Base-by-base conservation (phyloP, 2,797 vertebrate species). In the Liparis tanakae region DNA sequence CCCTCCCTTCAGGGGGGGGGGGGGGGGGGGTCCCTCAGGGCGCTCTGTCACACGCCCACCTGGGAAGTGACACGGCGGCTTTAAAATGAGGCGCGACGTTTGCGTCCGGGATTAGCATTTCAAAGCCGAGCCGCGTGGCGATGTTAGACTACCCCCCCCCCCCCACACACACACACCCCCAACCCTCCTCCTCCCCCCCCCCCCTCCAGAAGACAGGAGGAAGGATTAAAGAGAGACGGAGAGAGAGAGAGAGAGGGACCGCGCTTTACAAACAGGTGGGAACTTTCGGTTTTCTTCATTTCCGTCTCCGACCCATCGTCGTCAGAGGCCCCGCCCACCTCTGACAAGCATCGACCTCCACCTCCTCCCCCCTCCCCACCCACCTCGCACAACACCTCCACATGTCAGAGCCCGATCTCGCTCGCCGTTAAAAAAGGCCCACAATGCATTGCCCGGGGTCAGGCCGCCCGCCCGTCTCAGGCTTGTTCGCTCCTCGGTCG, bases 81-180 rank as follows among this genome's bases (percentile, higher is more conserved):
- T 93, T 93, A 92, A 93, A 30, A 94, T 91, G 90, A 92, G 91
- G 92, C 88, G 90, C 89, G 92, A 92, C 92, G 83, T 88, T 92
- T 90, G 88, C 75, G 82, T 88, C 80, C 84, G 82, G 82, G 84
- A 94, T 94, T 93, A 91, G 89, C 92, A 93, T 92, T 93, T 93
- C 92, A 93, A 94, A 94, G 92, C 73, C 86, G 25, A 71, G 80
- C 87, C 51, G 71, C 65, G 86, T 80, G 77, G 87, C 53, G 72
- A 86, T 64, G 76, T 78, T 81, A 53, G 66, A 80, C 84, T 56
- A 74, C 48, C 60, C 48, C 60, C 56, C 18, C 62, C 39, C 18
- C 70, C 66, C 71, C 79, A n/a, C n/a, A n/a, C n/a, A n/a, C n/a
- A n/a, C n/a, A n/a, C n/a, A n/a, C n/a, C n/a, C n/a, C n/a, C n/a